Conservation (phyloP, 37 sponge, comb jelly and placozoan species). For the Oopsacas minuta region DNA sequence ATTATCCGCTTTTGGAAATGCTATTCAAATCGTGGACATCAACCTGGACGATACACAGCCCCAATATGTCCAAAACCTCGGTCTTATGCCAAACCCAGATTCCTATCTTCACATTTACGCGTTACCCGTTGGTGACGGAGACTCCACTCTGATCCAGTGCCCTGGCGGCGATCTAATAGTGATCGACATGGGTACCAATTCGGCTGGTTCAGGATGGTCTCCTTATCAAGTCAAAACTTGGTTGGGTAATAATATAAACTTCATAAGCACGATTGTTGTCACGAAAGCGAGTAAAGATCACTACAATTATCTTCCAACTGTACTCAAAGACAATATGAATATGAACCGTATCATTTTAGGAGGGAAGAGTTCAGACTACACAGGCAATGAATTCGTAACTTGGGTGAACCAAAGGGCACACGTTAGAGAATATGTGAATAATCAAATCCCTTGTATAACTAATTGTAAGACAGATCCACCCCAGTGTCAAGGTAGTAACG, state of each 20-base stretch:
- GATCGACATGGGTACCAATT: neutral
- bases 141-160: slow-evolving; percentile 30
- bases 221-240: slow-evolving; percentile 3
- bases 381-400: neutral
- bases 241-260: neutral
- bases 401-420: neutral
- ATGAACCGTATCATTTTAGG: neutral
- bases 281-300: neutral
- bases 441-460: neutral
- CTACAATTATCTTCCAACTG: neutral
- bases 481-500: neutral
- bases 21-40: neutral
- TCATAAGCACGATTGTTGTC: neutral
- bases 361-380: neutral
- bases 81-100: slow-evolving; percentile 7
- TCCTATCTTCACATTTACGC: slow-evolving; percentile 24
- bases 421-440: neutral
- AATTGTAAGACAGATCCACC: neutral
- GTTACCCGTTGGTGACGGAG: slow-evolving; percentile 37
- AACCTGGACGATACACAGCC: neutral
- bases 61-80: neutral
- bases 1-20: too few species aligned
- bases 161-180: slow-evolving; percentile 18
- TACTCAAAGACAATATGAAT: neutral
- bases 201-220: neutral